Percentiles rank a stretch among this genome's conserved stretches.
Evolutionary conservation across 2,888 invertebrate genomes (phyloP).

Genomic region (Thecophora atra): DNA sequence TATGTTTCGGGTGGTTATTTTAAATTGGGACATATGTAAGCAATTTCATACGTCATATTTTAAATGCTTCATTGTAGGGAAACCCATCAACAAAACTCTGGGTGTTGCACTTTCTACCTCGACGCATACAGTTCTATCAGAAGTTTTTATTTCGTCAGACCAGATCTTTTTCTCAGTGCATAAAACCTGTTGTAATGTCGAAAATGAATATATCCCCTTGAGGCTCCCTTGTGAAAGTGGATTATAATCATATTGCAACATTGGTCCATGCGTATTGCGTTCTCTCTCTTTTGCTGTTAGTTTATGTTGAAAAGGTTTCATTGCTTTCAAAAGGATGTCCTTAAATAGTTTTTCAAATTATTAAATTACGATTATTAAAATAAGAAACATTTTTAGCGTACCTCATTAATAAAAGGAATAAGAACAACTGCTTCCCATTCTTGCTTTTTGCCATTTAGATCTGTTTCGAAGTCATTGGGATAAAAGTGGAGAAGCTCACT

Average conservation of each 20-base stretch:
- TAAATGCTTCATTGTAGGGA: slow-evolving; percentile 90
- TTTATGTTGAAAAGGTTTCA: slow-evolving; percentile 74
- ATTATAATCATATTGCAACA: slow-evolving; percentile 80
- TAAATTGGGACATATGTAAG: slow-evolving; percentile 40
- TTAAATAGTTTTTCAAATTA: slow-evolving; percentile 53
- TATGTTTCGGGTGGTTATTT: not conserved
- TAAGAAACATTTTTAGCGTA: slow-evolving; percentile 49
- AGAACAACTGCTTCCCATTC: slow-evolving; percentile 97
- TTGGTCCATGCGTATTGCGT: slow-evolving; percentile 88
- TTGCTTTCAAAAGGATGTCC: slow-evolving; percentile 77
- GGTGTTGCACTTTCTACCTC: slow-evolving; percentile 53
- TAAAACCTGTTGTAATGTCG: slow-evolving; percentile 65
- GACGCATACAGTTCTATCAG: slow-evolving; percentile 49
- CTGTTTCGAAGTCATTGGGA: slow-evolving; percentile 89
- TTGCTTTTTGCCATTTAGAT: slow-evolving; percentile 94
- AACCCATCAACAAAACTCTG: slow-evolving; percentile 79
- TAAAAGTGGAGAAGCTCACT: slow-evolving; percentile 90
- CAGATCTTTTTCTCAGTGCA: slow-evolving; percentile 56
- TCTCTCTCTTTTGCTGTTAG: slow-evolving; percentile 76
- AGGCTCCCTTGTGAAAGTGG: slow-evolving; percentile 70
- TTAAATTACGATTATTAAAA: slow-evolving; percentile 10
- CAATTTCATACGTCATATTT: slow-evolving; percentile 76
- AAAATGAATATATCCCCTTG: slow-evolving; percentile 71
- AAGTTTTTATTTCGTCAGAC: slow-evolving; percentile 51
- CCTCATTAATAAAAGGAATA: slow-evolving; percentile 93